A percentile compares a stretch with the other conserved stretches of the same genome.
These are phyloP conservation scores for Montipora foliosa DNA, from an alignment of 64 coral and sea anemone genomes.

Conservation along the genomic window DNA sequence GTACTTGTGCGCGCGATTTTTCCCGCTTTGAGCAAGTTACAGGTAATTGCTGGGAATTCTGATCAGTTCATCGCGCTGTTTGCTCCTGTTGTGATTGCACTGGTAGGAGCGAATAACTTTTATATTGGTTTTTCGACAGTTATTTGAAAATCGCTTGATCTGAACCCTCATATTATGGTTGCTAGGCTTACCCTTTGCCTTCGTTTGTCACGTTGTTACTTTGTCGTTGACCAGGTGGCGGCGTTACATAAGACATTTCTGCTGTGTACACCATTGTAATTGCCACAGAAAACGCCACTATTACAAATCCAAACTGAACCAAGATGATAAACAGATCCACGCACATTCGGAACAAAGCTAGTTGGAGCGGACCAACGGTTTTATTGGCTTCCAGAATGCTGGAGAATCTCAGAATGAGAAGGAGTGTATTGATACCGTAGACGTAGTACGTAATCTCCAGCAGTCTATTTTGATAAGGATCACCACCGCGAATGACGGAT, in stretches of 20 bases:
- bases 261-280: conserved; percentile 55
- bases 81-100: too few species aligned
- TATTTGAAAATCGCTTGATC: too few species aligned
- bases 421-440: conserved; percentile 34
- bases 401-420: conserved; percentile 32
- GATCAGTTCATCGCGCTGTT: too few species aligned
- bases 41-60: too few species aligned
- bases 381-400: conserved; percentile 45
- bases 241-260: conserved; percentile 20
- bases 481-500: neutral
- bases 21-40: too few species aligned
- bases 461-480: conserved; percentile 8
- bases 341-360: conserved; percentile 58
- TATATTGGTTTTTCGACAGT: too few species aligned
- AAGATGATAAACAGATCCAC: conserved; percentile 43
- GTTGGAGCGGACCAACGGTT: conserved; percentile 51
- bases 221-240: neutral
- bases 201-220: neutral
- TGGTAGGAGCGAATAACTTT: too few species aligned
- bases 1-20: too few species aligned
- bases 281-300: conserved; percentile 63
- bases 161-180: too few species aligned
- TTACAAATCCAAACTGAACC: conserved; percentile 50
- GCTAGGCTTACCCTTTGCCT: neutral
- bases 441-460: neutral